Base-by-base conservation (phyloP, 2,888 invertebrate species). In the Lochmaea crataegi region DNA sequence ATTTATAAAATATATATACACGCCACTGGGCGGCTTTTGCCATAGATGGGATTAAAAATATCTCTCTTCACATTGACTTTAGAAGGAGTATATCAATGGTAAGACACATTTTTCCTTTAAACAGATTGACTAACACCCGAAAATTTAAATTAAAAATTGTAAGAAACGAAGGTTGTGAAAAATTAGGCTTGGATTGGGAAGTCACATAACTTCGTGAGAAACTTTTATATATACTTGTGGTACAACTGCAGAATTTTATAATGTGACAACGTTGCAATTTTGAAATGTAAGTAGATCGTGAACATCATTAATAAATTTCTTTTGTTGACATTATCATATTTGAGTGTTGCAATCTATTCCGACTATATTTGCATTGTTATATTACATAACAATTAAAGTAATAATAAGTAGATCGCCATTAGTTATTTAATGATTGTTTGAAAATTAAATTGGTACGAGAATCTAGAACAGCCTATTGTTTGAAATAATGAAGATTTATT, bases 391-490 rank as follows among this genome's bases (percentile, higher is more conserved):
- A 14, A 18, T 41, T 45, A 56, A 18, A n/a, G 56, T 48, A 66
- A 57, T 66, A 22, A 12, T 66, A 16, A 38, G 38, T 60, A n/a
- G 60, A 38, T 53, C 16, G 32, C 18, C 22, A 58, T 67, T 58
- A 58, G 14, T 38, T 53, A 53, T 65, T 26, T 58, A 51, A 58
- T 67, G 45, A 63, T 63, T 60, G n/a, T 60, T 42, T 32, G 32
- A 38, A 6, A 32, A 41, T 22, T 42, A 66, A 66, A 67, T 41
- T 45, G 26, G 58, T 58, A n/a, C 45, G n/a, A 22, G 58, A 67
- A 67, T 58, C 58, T 67, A 58, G 67, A 67, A 58, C 67, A 58
- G 58, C 1, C 58, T 45, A 67, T 67, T 67, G 67, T 67, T 58
- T 42, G 16, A 12, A 18, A 38, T 66, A 66, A 66, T 66, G 42